Evolutionary conservation across 2,888 invertebrate genomes (phyloP), one percentile per base, ranked within the genome.

Genomic region (Dastarcus helophoroides): DNA sequence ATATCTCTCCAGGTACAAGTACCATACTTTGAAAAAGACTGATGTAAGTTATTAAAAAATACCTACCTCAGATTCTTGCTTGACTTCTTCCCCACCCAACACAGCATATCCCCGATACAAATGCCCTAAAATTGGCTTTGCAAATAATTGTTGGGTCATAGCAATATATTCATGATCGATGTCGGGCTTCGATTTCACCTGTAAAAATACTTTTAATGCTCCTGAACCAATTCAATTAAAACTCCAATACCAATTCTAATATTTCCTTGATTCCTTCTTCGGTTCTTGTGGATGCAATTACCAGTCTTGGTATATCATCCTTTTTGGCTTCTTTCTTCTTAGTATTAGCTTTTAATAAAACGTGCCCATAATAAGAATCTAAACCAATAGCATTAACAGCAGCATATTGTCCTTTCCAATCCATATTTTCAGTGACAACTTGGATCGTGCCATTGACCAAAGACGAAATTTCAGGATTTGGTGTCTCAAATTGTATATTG

Each of bases 371-470:
- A 29, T 90, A 86, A 31, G 97, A 95, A 40, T 94, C 91, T 62
- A 97, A 86, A n/a, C 97, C 97, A 60, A 98, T 91, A 8, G 91
- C 91, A 66, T 97, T 97, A 19, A 98, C 65, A 11, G 85, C 94
- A 30, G 86, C 81, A 39, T 86, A 71, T 10, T 88, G 89, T 22
- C 91, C 90, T 24, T 78, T 72, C 82, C 88, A 94, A 27, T 77
- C 72, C 32, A 70, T 78, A 51, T 82, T 78, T 54, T 78, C 73
- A 39, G 80, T 75, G 14, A 97, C 85, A 29, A 95, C 88, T 48
- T 74, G 48, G 3, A 80, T 32, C 23, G 80, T 70, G 0, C 95
- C 97, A 54, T 95, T 86, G 33, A 65, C 56, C 26, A 98, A 67
- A 9, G 84, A 86, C 6, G 84, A 79, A 35, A 97, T 85, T 53